These are phyloP conservation scores for Epinephelus lanceolatus DNA, from an alignment of 2,113 vertebrate species.

Conservation along the genomic window DNA sequence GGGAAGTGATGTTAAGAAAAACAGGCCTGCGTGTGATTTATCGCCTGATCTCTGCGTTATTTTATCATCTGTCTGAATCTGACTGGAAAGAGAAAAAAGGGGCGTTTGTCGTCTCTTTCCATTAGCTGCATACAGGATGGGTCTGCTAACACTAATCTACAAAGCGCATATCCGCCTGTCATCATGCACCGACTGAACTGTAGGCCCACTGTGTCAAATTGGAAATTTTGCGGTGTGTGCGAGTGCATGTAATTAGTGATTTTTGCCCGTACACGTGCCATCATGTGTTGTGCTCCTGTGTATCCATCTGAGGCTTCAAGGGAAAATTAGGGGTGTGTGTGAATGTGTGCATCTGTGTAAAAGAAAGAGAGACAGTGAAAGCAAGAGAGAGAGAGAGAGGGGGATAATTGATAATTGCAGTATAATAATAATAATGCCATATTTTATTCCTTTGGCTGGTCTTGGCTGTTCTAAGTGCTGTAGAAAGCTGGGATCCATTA, in stretches of 20 bases:
- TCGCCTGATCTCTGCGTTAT: conserved; percentile 28
- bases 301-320: neutral
- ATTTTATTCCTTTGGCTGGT: conserved; percentile 72
- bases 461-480: conserved; percentile 64
- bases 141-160: conserved; percentile 51
- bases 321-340: conserved; percentile 23
- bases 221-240: neutral
- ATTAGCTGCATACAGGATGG: conserved; percentile 43
- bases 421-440: conserved; percentile 70
- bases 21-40: conserved; percentile 50
- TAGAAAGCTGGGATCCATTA: conserved; percentile 81
- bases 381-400: conserved; percentile 3
- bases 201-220: neutral
- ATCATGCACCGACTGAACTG: conserved; percentile 20
- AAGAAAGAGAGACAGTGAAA: conserved; percentile 23
- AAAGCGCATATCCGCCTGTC: conserved; percentile 46
- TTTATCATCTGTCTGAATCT: conserved; percentile 37
- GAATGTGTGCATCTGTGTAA: neutral
- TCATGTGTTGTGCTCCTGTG: neutral
- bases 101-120: conserved; percentile 52
- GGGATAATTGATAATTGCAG: conserved; percentile 74
- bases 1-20: conserved; percentile 37
- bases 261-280: conserved; percentile 24
- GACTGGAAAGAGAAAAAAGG: conserved; percentile 48
- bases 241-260: conserved; percentile 18